Base-by-base conservation (phyloP, 2,888 invertebrate genomes). In the Nemotelus pantherinus region DNA sequence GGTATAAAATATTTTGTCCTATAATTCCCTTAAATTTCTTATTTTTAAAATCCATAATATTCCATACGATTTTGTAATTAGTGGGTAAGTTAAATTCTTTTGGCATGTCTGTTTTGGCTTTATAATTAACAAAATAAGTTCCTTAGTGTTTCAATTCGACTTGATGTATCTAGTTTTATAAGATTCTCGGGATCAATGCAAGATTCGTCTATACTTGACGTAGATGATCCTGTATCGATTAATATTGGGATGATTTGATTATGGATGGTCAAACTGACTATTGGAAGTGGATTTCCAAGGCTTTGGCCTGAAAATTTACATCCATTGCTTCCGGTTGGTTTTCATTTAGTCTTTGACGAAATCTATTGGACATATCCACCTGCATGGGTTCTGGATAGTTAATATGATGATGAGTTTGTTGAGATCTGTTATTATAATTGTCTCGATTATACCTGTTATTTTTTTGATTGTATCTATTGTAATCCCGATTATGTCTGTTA, bases 21-120 rank as follows among this genome's bases (percentile, higher is more conserved):
- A 65, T 65, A 6, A 65, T 65, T 3, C 45, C 65, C 2, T 47
- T 65, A 39, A 65, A 65, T 65, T 9, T 65, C 25, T 65, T 65
- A 4, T 65, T 10, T 9, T 44, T 2, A 2, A 65, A 65, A 44
- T 45, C 10, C 65, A 65, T 65, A 3, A 9, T 10, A 65, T 65
- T 43, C 65, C 65, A 65, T 7, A 65, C 3, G 2, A 65, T 47
- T 47, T 44, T 44, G 5, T 43, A 4, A 0, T 2, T 10, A 9
- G 4, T n/a, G 7, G 65, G 65, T 2, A 44, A n/a, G 2, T 7
- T 10, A 44, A 65, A 65, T 25, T 65, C 4, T 5, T 45, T 7
- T 45, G 45, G 45, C 65, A 44, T 65, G 10, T 9, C 10, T 9
- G 65, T 45, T 44, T 10, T 65, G 44, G 45, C 4, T 65, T 65